Base-by-base conservation (phyloP, 2,888 invertebrate species). In the Cephus rjabovi region DNA sequence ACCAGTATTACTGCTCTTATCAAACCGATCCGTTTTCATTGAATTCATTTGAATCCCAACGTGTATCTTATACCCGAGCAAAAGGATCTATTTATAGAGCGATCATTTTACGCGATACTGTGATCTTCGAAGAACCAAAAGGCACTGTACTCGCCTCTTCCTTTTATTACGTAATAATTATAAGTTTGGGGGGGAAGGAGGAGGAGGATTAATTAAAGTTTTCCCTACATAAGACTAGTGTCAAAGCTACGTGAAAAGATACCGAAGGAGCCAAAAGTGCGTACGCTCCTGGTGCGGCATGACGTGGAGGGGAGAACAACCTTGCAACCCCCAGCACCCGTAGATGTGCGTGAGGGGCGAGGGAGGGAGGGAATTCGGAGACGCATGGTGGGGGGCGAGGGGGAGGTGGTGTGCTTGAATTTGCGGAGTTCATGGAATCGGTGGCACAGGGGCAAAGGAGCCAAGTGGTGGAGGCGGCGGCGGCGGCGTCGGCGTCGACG, bases 261-360 rank as follows among this genome's bases (percentile, higher is more conserved):
- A 6, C 15, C 15, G 1, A 40, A 6, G 40, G 40, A 15, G 40
- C 40, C 40, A 40, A 40, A 40, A 40, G 40, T 40, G 15, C 15
- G 15, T 40, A 40, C 89, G 86, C 81, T 84, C 86, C 89, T 88
- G 88, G 80, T 76, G 77, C 78, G 79, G 77, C 74, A 40, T 73
- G 68, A 77, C 77, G 4, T 83, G 82, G 88, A 86, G 85, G 86
- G 87, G 89, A 88, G 86, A 85, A 86, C 86, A 87, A 87, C 86
- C 87, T 89, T 90, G 88, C 89, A 89, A 86, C 87, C 86, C 86
- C 84, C 79, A 73, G 75, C 80, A 78, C 79, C 77, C 76, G 78
- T 79, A 31, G 34, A 68, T 15, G 74, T 35, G 33, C 73, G 86
- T 83, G 84, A 84, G 85, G 83, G 56, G 69, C 76, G 76, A 68